These are phyloP conservation scores for Andrena dorsata DNA, from an alignment of 2,888 invertebrate genomes.

Conservation along the genomic window DNA sequence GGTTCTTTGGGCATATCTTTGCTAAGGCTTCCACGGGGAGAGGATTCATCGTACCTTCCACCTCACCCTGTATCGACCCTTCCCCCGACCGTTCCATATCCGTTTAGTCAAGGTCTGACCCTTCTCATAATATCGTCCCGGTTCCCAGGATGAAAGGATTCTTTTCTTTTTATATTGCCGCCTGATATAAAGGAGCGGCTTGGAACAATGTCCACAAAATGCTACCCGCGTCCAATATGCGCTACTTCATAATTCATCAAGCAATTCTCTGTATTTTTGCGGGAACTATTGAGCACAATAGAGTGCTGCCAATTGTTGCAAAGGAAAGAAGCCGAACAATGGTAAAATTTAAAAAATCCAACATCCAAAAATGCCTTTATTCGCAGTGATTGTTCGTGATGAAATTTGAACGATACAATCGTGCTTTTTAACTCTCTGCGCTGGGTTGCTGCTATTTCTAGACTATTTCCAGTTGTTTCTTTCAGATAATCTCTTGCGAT, in stretches of 20 bases:
- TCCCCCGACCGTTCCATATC: constrained; percentile 27
- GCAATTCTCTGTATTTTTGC: background rate
- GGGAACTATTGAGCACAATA: too few relatives aligned
- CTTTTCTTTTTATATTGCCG: constrained; percentile 25
- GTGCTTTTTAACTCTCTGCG: too few relatives aligned
- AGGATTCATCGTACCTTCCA: constrained; percentile 62
- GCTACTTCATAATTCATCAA: constrained; percentile 6
- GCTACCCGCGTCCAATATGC: constrained; percentile 33
- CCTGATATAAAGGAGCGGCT: background rate
- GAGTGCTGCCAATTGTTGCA: too few relatives aligned
- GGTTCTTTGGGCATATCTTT: constrained; percentile 53
- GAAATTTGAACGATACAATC: too few relatives aligned
- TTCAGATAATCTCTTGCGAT: too few relatives aligned
- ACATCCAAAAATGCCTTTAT: too few relatives aligned
- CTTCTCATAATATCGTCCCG: constrained; percentile 32
- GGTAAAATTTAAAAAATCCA: too few relatives aligned
- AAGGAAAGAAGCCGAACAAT: too few relatives aligned
- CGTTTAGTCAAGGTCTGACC: constrained; percentile 43
- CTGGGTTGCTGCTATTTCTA: too few relatives aligned
- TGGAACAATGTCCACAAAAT: constrained; percentile 19
- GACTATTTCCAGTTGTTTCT: too few relatives aligned
- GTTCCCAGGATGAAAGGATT: background rate
- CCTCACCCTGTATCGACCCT: constrained; percentile 37
- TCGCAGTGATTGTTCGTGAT: too few relatives aligned
- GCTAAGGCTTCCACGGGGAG: constrained; percentile 44